Evolutionary conservation across 2,888 invertebrate species (phyloP).

Genomic region (Melieria picta): DNA sequence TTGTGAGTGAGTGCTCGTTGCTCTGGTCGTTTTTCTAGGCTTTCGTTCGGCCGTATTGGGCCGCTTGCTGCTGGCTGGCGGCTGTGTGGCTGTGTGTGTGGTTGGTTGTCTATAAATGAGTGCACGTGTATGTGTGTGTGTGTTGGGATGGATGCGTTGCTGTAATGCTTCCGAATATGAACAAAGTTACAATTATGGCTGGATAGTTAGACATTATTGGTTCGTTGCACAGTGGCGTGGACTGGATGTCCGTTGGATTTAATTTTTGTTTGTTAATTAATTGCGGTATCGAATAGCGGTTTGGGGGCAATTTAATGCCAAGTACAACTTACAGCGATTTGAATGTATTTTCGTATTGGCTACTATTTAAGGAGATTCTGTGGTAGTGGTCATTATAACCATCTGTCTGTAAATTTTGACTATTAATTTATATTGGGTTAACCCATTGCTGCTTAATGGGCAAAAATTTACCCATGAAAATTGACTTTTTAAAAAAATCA

Average conservation of each 20-base stretch:
- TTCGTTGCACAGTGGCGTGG: constrained; percentile 21
- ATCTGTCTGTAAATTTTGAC: no score
- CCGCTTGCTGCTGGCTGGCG: not conserved
- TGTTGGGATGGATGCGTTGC: not conserved
- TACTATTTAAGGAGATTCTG: no score
- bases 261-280: no score
- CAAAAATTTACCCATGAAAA: no score
- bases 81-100: not conserved
- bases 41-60: constrained; percentile 3
- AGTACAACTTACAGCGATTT: no score
- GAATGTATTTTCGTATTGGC: no score
- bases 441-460: no score
- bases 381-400: no score
- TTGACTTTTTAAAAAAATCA: no score
- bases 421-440: no score
- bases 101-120: not conserved
- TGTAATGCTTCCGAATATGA: constrained; percentile 31
- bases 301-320: no score
- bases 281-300: no score
- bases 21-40: not conserved
- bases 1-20: not conserved
- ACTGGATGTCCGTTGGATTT: not conserved
- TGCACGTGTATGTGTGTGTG: not conserved
- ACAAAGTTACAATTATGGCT: constrained; percentile 27
- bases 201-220: constrained; percentile 19